A percentile compares a stretch with the other conserved stretches of the same genome.
These are phyloP conservation scores for Diploscapter pachys DNA, from an alignment of 1,140 invertebrate species.

Conservation along the genomic window DNA sequence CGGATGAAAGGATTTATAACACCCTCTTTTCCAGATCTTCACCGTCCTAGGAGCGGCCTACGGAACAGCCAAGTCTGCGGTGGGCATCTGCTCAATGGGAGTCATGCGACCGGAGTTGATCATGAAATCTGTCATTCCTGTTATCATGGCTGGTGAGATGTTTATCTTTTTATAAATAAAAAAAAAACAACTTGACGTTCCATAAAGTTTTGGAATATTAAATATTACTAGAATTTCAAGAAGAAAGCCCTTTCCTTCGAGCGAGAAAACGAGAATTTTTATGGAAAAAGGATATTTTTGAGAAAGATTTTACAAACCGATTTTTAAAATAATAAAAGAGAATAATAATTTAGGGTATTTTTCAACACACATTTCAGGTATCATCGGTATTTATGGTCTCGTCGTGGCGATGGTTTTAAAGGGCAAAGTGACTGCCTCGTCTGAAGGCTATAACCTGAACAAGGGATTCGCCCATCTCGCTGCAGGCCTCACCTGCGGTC, in stretches of 20 bases:
- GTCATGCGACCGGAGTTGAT: conserved; percentile 99
- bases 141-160: conserved; percentile 77
- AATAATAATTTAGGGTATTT: conserved; percentile 55
- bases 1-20: too few species aligned
- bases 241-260: not conserved
- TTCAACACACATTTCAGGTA: conserved; percentile 40
- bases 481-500: conserved; percentile 90
- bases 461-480: conserved; percentile 92
- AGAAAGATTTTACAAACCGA: not conserved
- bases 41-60: conserved; percentile 95
- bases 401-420: conserved; percentile 58
- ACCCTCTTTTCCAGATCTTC: conserved; percentile 74
- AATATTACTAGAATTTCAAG: not conserved
- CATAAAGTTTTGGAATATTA: not conserved
- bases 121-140: conserved; percentile 99
- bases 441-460: conserved; percentile 66
- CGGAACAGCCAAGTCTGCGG: conserved; percentile 98
- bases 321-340: not conserved
- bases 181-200: not conserved
- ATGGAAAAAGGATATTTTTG: not conserved
- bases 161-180: not conserved
- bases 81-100: conserved; percentile 98
- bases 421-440: conserved; percentile 54
- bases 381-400: conserved; percentile 58
- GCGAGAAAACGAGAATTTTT: not conserved